Evolutionary conservation across 1,140 invertebrate genomes (phyloP).

Genomic region (Papilio polyxenes): DNA sequence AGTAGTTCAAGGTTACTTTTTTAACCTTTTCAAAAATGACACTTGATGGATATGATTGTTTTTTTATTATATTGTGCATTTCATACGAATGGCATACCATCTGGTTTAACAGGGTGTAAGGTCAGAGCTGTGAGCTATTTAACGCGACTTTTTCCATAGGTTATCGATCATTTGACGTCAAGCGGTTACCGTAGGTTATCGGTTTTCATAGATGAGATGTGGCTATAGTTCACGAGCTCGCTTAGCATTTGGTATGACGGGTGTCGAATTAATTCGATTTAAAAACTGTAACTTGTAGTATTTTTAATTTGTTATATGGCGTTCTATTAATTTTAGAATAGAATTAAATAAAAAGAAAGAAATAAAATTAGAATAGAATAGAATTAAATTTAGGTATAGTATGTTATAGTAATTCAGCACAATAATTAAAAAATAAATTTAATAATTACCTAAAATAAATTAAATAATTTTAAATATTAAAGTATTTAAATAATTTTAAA

Average conservation of each 20-base stretch:
- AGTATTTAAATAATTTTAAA: too few relatives aligned
- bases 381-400: too few relatives aligned
- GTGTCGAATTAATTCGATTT: background rate
- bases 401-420: too few relatives aligned
- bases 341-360: too few relatives aligned
- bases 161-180: conserved; percentile 73
- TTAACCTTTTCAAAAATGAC: background rate
- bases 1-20: background rate
- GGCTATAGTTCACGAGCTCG: conserved; percentile 49
- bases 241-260: conserved; percentile 15
- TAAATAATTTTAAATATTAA: too few relatives aligned
- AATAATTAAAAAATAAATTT: too few relatives aligned
- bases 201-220: conserved; percentile 45
- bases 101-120: conserved; percentile 49
- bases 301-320: too few relatives aligned
- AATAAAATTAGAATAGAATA: too few relatives aligned
- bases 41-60: background rate
- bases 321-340: too few relatives aligned
- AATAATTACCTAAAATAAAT: too few relatives aligned
- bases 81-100: conserved; percentile 25
- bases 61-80: background rate
- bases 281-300: background rate
- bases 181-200: conserved; percentile 59
- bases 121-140: conserved; percentile 50
- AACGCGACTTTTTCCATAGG: conserved; percentile 54